A percentile compares a stretch with the other conserved stretches of the same genome.
These are phyloP conservation scores for Gobius niger DNA, from an alignment of 2,113 vertebrate species.

Conservation along the genomic window DNA sequence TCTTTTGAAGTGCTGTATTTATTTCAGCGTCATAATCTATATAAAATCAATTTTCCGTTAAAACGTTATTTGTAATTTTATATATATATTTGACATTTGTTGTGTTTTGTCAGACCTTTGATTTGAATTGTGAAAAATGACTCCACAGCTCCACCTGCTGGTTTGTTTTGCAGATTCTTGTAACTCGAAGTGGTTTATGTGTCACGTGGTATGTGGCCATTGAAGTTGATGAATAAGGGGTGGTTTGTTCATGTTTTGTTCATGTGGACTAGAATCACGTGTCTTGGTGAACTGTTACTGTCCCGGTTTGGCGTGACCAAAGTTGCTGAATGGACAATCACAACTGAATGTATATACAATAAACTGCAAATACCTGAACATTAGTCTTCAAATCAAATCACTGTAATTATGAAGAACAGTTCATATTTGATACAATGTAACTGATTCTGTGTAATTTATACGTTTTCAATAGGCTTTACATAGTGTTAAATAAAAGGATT, in stretches of 20 bases:
- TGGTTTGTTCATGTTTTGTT: neutral
- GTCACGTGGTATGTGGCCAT: neutral
- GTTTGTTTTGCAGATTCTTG: constrained; percentile 22
- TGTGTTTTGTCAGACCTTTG: neutral
- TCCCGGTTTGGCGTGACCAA: constrained; percentile 26
- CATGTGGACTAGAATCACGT: neutral
- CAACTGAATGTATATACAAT: constrained; percentile 2
- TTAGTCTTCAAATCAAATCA: constrained; percentile 8
- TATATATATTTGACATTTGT: constrained; percentile 13
- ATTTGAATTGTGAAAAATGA: neutral
- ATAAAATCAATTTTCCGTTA: neutral
- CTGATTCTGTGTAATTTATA: constrained; percentile 24
- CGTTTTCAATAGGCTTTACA: constrained; percentile 41
- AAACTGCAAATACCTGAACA: constrained; percentile 21
- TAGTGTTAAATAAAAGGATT: constrained; percentile 66
- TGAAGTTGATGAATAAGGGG: neutral
- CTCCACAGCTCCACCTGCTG: constrained; percentile 60
- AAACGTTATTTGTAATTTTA: constrained; percentile 5
- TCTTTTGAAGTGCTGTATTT: too few species aligned
- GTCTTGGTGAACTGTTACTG: constrained; percentile 7
- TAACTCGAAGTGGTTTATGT: constrained; percentile 1
- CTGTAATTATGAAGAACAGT: neutral
- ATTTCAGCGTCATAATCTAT: too few species aligned
- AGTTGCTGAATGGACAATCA: constrained; percentile 59
- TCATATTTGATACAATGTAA: neutral